phyloP scores from a whole-genome alignment of 2,888 invertebrate genomes.

The Eugnorisma glareosa region DNA sequence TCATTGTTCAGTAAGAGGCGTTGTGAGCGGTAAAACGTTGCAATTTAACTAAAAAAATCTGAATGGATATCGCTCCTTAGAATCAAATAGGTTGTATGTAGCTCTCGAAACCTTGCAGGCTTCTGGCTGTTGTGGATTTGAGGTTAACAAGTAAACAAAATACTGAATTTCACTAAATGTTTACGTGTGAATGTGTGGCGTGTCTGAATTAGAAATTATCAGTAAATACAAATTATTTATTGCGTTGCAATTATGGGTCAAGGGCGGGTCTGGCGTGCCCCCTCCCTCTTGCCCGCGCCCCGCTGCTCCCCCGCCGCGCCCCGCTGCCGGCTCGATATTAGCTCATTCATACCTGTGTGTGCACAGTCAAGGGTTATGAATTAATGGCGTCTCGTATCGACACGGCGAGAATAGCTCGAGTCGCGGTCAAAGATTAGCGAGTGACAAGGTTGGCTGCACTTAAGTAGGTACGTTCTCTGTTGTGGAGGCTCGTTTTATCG shows the following conservation, averaged over 20 bases:
- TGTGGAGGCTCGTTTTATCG: constrained; percentile 6
- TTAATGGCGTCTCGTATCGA: constrained; percentile 30
- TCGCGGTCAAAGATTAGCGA: not conserved
- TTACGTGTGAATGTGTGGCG: too few species aligned
- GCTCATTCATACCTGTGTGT: constrained; percentile 56
- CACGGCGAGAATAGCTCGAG: not conserved
- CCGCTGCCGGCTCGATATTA: constrained; percentile 45
- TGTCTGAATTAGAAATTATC: constrained; percentile 25
- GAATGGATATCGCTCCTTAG: not conserved
- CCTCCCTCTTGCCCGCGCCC: not conserved
- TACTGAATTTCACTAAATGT: not conserved
- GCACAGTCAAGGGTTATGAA: constrained; percentile 30
- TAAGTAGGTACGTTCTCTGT: not conserved
- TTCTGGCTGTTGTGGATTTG: not conserved
- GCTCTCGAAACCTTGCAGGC: not conserved
- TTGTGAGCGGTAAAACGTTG: too few species aligned
- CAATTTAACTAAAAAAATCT: not conserved
- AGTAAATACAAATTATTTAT: constrained; percentile 44
- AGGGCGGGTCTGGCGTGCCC: constrained; percentile 40
- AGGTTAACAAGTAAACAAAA: not conserved
- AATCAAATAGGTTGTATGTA: not conserved
- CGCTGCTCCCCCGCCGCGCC: not conserved
- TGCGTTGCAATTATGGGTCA: constrained; percentile 54
- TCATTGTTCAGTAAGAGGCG: not conserved
- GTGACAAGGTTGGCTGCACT: constrained; percentile 21